Conservation (phyloP, 2,113 vertebrate genomes). For the Eonycteris spelaea region DNA sequence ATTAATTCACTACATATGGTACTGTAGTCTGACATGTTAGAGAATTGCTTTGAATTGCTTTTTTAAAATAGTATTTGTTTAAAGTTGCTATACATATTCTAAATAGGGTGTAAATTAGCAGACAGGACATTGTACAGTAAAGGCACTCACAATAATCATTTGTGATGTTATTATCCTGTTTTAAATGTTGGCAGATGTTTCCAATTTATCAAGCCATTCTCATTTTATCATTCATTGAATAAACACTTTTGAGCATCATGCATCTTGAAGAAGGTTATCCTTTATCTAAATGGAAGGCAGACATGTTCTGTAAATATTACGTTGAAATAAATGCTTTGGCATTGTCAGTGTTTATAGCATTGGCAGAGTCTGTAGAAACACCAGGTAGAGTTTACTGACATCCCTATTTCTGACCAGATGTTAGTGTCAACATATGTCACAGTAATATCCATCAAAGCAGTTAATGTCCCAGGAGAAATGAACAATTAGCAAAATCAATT, state of each 20-base stretch:
- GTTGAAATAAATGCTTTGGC: conserved; percentile 22
- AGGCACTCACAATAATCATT: background rate
- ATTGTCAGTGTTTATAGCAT: background rate
- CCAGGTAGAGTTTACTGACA: background rate
- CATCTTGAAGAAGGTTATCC: conserved; percentile 1
- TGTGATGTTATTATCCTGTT: background rate
- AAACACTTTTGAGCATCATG: background rate
- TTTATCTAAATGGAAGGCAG: conserved; percentile 34
- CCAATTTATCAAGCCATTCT: background rate
- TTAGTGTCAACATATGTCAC: conserved; percentile 20
- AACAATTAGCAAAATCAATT: conserved; percentile 60
- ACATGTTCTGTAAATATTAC: background rate
- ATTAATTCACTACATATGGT: background rate
- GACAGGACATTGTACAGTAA: background rate
- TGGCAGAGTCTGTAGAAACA: conserved; percentile 20
- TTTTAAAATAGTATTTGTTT: conserved; percentile 25
- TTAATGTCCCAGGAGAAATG: conserved; percentile 52
- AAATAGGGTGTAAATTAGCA: background rate
- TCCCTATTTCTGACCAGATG: conserved; percentile 42
- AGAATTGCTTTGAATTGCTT: background rate
- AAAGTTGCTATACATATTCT: background rate
- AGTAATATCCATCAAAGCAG: conserved; percentile 22
- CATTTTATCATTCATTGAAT: background rate
- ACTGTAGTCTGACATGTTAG: background rate
- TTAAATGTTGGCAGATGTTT: conserved; percentile 5